Evolutionary conservation across 1,140 invertebrate genomes (phyloP), one percentile per base, ranked within the genome.

Genomic region (Leucophenga varia): DNA sequence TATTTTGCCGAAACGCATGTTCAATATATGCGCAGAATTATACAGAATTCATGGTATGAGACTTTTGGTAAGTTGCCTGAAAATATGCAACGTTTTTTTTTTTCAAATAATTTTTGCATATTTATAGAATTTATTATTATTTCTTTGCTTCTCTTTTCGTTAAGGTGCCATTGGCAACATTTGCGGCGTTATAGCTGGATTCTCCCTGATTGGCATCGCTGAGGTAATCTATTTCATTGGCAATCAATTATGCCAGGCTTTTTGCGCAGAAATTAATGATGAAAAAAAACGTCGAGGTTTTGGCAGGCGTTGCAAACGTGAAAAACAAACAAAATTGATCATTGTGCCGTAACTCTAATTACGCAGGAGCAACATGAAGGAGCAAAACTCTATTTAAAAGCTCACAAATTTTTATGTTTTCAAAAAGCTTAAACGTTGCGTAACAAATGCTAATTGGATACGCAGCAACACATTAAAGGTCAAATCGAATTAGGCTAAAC

Each of bases 121-220:
- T 6, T 35, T 35, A 13, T 6, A 13, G 32, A 13, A 13, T 35
- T 16, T 35, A 6, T 8, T 35, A 6, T 35, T n/a, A 6, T 16
- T 6, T 8, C 32, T 52, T 43, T 42, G 20, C 10, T 30, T 39
- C 35, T 22, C 16, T 13, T 38, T 19, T 10, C 14, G 30, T 36
- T 37, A 55, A 73, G 70, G 70, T 64, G 64, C 53, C 45, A 63
- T 73, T 57, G 70, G 70, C 52, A 73, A 61, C 59, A 71, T 73
- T 55, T 73, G 67, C 36, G 61, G 70, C 56, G 68, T 73, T 51
- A 67, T 73, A 45, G 69, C 70, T 6, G 70, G 70, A 38, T 73
- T 73, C 61, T 73, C 70, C 45, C 58, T 73, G 57, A 64, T 70
- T 57, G 70, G 65, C 43, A 61, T 73, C 55, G 68, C 63, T 51